phyloP scores from a whole-genome alignment of 2,888 invertebrate species.

The Diarsia mendica region DNA sequence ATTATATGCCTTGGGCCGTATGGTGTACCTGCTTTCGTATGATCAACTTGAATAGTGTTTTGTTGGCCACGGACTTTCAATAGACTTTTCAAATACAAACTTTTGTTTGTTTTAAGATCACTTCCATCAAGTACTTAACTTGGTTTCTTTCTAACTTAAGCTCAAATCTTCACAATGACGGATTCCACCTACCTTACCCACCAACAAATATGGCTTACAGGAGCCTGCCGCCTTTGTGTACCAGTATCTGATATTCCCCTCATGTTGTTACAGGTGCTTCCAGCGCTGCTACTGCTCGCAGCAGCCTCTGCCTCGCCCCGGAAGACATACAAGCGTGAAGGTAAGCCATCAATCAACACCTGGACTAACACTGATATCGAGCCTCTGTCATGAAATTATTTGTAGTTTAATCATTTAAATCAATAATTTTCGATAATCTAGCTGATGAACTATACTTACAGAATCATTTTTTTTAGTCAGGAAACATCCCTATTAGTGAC shows the following conservation, averaged over 20 bases:
- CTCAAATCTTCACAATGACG: background rate
- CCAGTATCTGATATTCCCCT: slow-evolving; percentile 7
- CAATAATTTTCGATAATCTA: too few relatives aligned
- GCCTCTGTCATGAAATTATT: slow-evolving; percentile 48
- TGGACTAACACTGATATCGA: slow-evolving; percentile 11
- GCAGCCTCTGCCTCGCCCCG: slow-evolving; percentile 74
- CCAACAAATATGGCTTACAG: background rate
- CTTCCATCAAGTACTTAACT: background rate
- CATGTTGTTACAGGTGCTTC: slow-evolving; percentile 77
- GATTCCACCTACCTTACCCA: too few relatives aligned
- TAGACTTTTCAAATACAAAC: too few relatives aligned
- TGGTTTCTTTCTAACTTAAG: background rate
- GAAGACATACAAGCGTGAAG: slow-evolving; percentile 84
- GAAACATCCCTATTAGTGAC: too few relatives aligned
- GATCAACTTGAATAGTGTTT: too few relatives aligned
- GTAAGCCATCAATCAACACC: slow-evolving; percentile 68
- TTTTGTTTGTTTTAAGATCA: background rate
- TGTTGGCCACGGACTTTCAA: background rate
- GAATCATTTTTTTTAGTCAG: too few relatives aligned
- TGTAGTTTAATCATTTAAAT: too few relatives aligned
- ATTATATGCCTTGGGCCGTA: background rate
- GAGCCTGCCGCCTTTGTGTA: background rate
- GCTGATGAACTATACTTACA: too few relatives aligned
- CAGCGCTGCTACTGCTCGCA: slow-evolving; percentile 75
- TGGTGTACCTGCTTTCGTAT: background rate